Conservation (phyloP, 1,140 invertebrate genomes). For the Riptortus pedestris region DNA sequence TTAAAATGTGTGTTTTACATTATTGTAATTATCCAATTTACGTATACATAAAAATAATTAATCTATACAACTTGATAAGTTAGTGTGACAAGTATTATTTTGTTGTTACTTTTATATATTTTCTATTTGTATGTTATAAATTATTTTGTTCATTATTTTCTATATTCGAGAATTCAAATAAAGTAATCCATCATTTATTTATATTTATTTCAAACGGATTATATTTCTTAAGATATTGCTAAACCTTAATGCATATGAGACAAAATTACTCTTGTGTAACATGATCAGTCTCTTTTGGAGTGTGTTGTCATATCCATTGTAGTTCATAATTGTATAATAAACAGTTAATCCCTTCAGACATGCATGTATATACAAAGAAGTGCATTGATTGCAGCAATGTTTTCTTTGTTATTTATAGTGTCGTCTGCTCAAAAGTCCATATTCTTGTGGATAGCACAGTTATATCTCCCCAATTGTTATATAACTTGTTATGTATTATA, state of each 20-base stretch:
- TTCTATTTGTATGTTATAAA: too few species aligned
- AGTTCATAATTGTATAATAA: constrained; percentile 4
- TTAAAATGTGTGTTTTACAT: too few species aligned
- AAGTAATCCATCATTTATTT: too few species aligned
- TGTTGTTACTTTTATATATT: too few species aligned
- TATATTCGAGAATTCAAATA: too few species aligned
- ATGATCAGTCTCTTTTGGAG: neutral
- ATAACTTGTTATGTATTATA: constrained; percentile 6
- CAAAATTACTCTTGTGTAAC: neutral
- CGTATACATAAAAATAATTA: too few species aligned
- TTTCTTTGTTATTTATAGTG: constrained; percentile 15
- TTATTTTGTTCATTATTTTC: too few species aligned
- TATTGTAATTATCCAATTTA: too few species aligned
- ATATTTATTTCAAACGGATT: too few species aligned
- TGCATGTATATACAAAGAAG: constrained; percentile 11
- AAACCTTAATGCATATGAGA: neutral
- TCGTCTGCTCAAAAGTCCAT: constrained; percentile 21
- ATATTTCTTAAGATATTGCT: too few species aligned
- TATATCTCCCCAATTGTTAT: constrained; percentile 7
- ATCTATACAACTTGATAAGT: too few species aligned
- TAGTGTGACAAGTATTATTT: too few species aligned
- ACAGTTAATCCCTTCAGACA: constrained; percentile 1
- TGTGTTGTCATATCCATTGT: constrained; percentile 4
- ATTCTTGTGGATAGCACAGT: constrained; percentile 5
- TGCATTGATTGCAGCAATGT: constrained; percentile 26